Conservation (phyloP, 2,797 vertebrate species). For the Acanthis flammea region DNA sequence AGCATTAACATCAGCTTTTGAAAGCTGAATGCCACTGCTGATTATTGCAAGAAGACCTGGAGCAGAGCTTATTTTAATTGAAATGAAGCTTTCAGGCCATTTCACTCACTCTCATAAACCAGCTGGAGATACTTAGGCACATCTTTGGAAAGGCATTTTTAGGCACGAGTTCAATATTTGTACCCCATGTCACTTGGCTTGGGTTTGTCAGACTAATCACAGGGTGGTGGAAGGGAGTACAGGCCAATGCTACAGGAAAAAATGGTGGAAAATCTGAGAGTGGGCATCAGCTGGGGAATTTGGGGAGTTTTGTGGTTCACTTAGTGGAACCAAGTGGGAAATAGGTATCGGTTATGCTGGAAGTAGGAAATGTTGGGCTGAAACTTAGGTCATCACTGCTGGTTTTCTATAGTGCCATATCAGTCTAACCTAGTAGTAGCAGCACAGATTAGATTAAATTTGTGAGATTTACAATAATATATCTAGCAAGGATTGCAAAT, state of each 20-base stretch:
- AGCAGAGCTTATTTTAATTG: background rate
- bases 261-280: background rate
- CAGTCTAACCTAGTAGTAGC: background rate
- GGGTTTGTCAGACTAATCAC: background rate
- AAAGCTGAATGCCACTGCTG: background rate
- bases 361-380: background rate
- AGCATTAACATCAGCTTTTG: background rate
- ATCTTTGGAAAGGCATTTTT: background rate
- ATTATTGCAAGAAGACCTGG: background rate
- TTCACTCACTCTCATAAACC: background rate
- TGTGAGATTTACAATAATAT: background rate
- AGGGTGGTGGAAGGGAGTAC: background rate
- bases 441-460: background rate
- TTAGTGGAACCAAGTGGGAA: background rate
- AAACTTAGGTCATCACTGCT: background rate
- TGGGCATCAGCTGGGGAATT: background rate
- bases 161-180: background rate
- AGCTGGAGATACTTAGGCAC: background rate
- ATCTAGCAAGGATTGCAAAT: background rate
- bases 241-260: background rate
- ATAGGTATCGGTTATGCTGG: fast-evolving
- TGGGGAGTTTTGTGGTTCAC: background rate
- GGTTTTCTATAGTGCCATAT: fast-evolving
- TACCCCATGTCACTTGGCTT: background rate
- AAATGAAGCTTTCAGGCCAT: conserved; percentile 25